Conservation (phyloP, 2,797 vertebrate genomes). For the Typhlichthys subterraneus region DNA sequence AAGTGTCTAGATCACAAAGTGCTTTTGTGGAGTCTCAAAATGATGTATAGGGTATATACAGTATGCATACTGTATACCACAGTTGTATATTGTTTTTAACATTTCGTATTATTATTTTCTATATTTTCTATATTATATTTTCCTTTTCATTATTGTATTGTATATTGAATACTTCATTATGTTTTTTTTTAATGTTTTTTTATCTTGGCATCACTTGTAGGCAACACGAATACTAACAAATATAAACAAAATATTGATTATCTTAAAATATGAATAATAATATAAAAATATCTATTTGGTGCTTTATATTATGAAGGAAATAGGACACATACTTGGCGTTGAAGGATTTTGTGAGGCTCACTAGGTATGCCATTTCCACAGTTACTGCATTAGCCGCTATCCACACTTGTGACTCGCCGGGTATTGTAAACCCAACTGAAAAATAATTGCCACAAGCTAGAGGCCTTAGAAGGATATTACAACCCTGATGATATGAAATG, state of each 20-base stretch:
- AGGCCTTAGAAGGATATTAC: neutral
- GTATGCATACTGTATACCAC: no score
- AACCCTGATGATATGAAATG: neutral
- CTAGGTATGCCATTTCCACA: conserved; percentile 4
- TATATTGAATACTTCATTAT: no score
- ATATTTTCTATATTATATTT: no score
- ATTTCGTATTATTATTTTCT: no score
- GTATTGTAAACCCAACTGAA: conserved; percentile 13
- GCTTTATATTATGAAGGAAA: conserved; percentile 35
- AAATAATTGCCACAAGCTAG: neutral
- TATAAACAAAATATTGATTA: conserved; percentile 31
- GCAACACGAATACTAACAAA: conserved; percentile 55
- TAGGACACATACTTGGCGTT: conserved; percentile 12
- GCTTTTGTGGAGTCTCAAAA: no score
- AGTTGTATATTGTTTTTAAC: no score
- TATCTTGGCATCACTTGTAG: conserved; percentile 1
- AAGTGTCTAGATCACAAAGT: no score
- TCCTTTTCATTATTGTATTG: no score
- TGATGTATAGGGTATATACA: no score
- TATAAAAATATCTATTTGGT: conserved; percentile 5
- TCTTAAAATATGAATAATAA: conserved; percentile 23
- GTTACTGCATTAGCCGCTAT: conserved; percentile 1
- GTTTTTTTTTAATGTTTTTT: no score
- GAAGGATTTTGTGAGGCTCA: conserved; percentile 24
- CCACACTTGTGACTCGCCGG: neutral